Base-by-base conservation (phyloP, 37 sponge, comb jelly and placozoan genomes). In the Diacarnus erythraeanus region DNA sequence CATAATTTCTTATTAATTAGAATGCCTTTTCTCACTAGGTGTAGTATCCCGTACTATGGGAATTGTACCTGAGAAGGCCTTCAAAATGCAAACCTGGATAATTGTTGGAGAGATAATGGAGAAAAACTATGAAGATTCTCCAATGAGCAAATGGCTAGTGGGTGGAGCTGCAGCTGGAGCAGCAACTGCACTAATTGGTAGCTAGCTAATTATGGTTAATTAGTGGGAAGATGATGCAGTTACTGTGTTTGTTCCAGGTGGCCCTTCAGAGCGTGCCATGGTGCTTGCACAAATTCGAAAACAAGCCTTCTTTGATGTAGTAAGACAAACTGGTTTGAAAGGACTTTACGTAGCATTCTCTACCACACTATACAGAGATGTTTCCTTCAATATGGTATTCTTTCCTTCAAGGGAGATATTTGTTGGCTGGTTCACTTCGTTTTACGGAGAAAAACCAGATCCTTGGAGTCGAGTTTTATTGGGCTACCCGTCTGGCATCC, bases 41-140 rank as follows among this genome's bases (percentile, higher is more conserved):
- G 54, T 95, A 35, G 77, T 86, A 0, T 44, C 87, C 2, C 79
- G 96, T 0, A 87, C 86, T 21, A 39, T 95, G 36, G 89, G 90
- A 22, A 86, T 95, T 2, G 89, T 92, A 88, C 96, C 96, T 1
- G 96, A 95, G 90, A 95, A 95, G 51, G 92, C 84, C 5, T 75
- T 95, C 59, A 95, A 95, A 78, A 89, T 95, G 92, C 87, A 86
- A 57, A 93, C 81, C 22, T 89, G 79, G 86, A 42, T 76, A 34
- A 70, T 86, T 15, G 78, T 82, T 2, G 92, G 80, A 5, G 43
- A 73, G 23, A 75, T 42, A 38, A 75, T 87, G 74, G 84, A 88
- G 33, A 26, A 43, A 1, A 39, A 77, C 39, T 36, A 42, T 44
- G 57, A 64, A 0, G 30, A 77, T 6, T 64, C 69, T 0, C 76